Evolutionary conservation across 92 coral and sea anemone species (phyloP).

Genomic region (Isaurus tuberculatus): DNA sequence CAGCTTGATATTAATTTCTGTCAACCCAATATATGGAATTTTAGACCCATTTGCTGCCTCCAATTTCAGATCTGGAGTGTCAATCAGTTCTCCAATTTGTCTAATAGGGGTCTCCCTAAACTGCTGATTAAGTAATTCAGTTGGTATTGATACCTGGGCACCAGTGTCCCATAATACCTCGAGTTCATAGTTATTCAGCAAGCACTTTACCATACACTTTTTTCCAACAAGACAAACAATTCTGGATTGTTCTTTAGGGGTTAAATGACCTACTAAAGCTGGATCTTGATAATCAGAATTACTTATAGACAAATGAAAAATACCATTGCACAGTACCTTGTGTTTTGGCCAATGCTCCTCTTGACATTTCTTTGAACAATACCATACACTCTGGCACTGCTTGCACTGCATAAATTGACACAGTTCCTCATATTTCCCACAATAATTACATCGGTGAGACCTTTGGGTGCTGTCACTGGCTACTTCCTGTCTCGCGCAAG

Average conservation of each 20-base stretch:
- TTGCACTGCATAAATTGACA: slow-evolving; percentile 49
- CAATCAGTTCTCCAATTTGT: slow-evolving; percentile 57
- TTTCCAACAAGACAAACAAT: slow-evolving; percentile 61
- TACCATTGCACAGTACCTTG: slow-evolving; percentile 65
- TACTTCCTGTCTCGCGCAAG: slow-evolving; percentile 65
- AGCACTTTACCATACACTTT: slow-evolving; percentile 72
- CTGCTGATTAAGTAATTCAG: slow-evolving; percentile 46
- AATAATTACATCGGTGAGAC: slow-evolving; percentile 68
- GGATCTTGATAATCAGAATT: slow-evolving; percentile 45
- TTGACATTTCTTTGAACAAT: slow-evolving; percentile 68
- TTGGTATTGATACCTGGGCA: slow-evolving; percentile 76
- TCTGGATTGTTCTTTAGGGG: slow-evolving; percentile 69
- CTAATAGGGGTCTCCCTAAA: slow-evolving; percentile 42
- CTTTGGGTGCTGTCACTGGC: slow-evolving; percentile 46
- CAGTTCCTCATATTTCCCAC: slow-evolving; percentile 50
- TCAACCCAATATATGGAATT: slow-evolving; percentile 65
- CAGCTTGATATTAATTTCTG: slow-evolving; percentile 54
- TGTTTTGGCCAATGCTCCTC: slow-evolving; percentile 68
- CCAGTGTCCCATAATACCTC: slow-evolving; percentile 75
- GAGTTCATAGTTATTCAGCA: slow-evolving; percentile 54
- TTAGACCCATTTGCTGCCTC: slow-evolving; percentile 64
- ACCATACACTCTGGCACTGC: slow-evolving; percentile 69
- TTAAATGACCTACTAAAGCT: slow-evolving; percentile 64
- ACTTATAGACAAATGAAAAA: slow-evolving; percentile 49
- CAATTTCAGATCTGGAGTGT: slow-evolving; percentile 56